phyloP scores from a whole-genome alignment of 2,113 vertebrate species.

The Psilopogon haemacephalus region DNA sequence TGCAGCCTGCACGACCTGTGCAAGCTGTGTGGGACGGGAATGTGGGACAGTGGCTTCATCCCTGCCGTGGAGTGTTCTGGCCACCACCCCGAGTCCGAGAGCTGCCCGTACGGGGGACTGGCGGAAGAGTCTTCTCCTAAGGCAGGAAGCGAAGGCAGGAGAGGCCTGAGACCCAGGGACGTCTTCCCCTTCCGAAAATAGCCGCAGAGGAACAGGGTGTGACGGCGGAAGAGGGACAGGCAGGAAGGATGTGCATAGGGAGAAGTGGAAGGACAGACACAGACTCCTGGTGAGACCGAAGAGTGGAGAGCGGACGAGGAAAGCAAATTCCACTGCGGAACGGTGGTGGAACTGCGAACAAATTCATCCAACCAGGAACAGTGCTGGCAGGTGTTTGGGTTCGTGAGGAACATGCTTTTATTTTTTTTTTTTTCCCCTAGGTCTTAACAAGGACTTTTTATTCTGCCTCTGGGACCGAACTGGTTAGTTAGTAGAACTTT shows the following conservation, averaged over 20 bases:
- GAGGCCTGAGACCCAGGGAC: conserved; percentile 80
- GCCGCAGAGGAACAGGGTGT: conserved; percentile 2
- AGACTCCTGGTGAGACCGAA: not conserved
- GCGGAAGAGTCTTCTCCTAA: conserved; percentile 75
- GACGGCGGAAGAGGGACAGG: not conserved
- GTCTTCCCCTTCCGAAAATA: conserved; percentile 91
- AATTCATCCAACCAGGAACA: not conserved
- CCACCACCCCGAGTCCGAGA: conserved; percentile 84
- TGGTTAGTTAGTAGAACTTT: not conserved
- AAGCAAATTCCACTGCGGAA: not conserved
- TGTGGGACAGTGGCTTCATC: conserved; percentile 98
- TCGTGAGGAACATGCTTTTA: conserved; percentile 39
- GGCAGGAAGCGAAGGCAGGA: conserved; percentile 74
- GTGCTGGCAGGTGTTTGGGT: not conserved
- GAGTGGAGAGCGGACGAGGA: not conserved
- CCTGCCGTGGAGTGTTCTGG: conserved; percentile 93
- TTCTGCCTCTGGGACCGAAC: conserved; percentile 28
- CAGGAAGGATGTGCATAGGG: conserved; percentile 19
- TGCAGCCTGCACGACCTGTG: conserved; percentile 95
- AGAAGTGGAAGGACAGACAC: not conserved
- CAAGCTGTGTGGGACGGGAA: conserved; percentile 90
- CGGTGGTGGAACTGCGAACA: not conserved
- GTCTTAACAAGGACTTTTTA: conserved; percentile 26
- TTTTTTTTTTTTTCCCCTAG: no score
- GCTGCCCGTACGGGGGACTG: conserved; percentile 91